Evolutionary conservation across 2,888 invertebrate species (phyloP), one percentile per base, ranked within the genome.

Genomic region (Hirtodrosophila duncani): DNA sequence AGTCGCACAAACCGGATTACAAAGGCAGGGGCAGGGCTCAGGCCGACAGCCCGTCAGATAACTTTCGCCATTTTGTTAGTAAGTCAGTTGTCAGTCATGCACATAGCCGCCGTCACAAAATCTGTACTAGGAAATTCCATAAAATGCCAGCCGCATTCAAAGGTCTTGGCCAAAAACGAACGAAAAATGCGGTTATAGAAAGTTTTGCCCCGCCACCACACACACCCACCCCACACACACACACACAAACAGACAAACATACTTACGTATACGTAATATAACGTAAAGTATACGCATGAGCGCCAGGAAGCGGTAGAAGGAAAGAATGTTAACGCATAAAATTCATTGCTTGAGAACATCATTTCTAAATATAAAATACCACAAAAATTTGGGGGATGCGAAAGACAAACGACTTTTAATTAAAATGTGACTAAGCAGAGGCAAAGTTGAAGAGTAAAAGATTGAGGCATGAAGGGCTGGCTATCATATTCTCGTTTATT

Each of bases 101-200:
- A n/a, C n/a, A n/a, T n/a, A n/a, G n/a, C n/a, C 48, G 21, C 27
- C 48, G 51, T 49, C 49, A 36, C 61, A 59, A 59, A 57, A 59
- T 59, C 59, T 45, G 45, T 34, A 46, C 61, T 43, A 52, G 52
- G 59, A 61, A 59, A 60, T 60, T 61, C 52, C 61, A 60, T 60
- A 60, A 59, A 59, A 61, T 17, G 41, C 27, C 59, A 60, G 20
- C 39, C 59, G 34, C 51, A 50, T 21, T 38, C 55, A 24, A 20
- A 39, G 39, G 41, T 34, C 48, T 53, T 42, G 31, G 30, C 58
- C 18, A 44, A 45, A 58, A 60, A 46, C 46, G 24, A 59, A 60
- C 45, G 52, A 52, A 52, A 60, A 61, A 51, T 59, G 61, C 29
- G 59, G 59, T 39, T 52, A 51, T 29, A 13, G 30, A 49, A n/a